Evolutionary conservation across 2,797 vertebrate genomes (phyloP), one percentile per base, ranked within the genome.

Genomic region (Anas bahamensis): DNA sequence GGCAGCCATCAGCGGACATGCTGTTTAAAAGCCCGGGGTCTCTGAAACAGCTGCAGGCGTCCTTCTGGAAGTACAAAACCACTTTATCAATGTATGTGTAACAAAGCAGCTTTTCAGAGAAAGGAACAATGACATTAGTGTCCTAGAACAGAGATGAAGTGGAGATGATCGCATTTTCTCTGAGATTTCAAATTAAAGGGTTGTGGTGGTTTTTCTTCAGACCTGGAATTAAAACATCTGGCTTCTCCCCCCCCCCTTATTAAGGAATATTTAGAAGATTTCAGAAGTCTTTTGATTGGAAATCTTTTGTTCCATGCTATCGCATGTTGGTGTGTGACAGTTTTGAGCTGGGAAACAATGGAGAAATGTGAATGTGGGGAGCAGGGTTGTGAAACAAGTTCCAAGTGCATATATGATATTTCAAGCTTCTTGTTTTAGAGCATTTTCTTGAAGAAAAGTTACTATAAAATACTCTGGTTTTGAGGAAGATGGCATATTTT

Each of bases 31-130:
- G 18, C 48, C 53, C 15, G 1, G 1, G 14, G 19, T 7, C 28
- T 46, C 80, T 79, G 77, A 56, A 88, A 60, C 35, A 53, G 83
- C 56, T 76, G 39, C 56, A 66, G 63, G 35, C 48, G 24, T 73
- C 64, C 48, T 35, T 68, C 17, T 31, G 44, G 50, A 64, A 57
- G 65, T 53, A 57, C 41, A 68, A 76, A 91, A 8, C 24, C 46
- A 14, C 50, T 71, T 83, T 57, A 24, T 81, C 37, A 44, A 23
- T 31, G 21, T 17, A 46, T 3, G 0, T 0, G 0, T 52, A 64
- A 16, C 15, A 78, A 71, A 78, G 57, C 1, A 0, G 28, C 33
- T 52, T 84, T 83, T 79, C 65, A 55, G 82, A 35, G 69, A 56
- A 57, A 39, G 37, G 23, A 66, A 28, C 57, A 57, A 66, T 19